phyloP scores from a whole-genome alignment of 2,888 invertebrate species.

The Noctuana brunneofusca region DNA sequence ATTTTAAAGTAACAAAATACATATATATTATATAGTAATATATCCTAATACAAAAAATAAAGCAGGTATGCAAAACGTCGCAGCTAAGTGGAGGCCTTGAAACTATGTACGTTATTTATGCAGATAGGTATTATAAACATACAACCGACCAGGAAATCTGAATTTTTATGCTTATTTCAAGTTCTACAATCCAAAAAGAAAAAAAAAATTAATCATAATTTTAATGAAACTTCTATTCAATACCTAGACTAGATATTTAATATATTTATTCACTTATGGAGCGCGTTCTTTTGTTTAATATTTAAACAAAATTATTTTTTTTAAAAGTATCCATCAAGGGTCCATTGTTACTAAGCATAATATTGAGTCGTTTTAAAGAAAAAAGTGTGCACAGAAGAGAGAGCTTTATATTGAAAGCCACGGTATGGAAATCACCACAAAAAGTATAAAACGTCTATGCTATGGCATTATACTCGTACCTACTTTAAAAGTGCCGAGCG shows the following conservation, averaged over 20 bases:
- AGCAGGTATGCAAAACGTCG: constrained; percentile 8
- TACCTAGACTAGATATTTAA: background rate
- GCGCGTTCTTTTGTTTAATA: no score
- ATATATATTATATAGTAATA: no score
- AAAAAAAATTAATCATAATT: background rate
- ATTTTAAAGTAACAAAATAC: no score
- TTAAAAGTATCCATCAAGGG: no score
- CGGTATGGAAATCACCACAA: constrained; percentile 1
- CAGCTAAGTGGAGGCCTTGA: constrained; percentile 17
- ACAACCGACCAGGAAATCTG: constrained; percentile 15
- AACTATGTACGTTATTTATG: constrained; percentile 18
- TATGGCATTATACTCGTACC: constrained; percentile 48
- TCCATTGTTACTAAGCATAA: no score
- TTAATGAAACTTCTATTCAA: background rate
- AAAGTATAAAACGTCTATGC: constrained; percentile 46
- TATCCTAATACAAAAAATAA: constrained; percentile 5
- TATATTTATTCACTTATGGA: no score
- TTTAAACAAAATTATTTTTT: no score
- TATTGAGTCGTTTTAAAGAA: background rate
- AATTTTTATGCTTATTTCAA: constrained; percentile 9
- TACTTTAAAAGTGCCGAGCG: constrained; percentile 38
- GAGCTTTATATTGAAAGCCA: background rate
- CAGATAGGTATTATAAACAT: constrained; percentile 20
- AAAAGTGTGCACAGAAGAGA: background rate
- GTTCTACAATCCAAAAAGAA: constrained; percentile 7